These are phyloP conservation scores for Halichoeres trimaculatus DNA, from an alignment of 2,113 vertebrate genomes.

Conservation along the genomic window DNA sequence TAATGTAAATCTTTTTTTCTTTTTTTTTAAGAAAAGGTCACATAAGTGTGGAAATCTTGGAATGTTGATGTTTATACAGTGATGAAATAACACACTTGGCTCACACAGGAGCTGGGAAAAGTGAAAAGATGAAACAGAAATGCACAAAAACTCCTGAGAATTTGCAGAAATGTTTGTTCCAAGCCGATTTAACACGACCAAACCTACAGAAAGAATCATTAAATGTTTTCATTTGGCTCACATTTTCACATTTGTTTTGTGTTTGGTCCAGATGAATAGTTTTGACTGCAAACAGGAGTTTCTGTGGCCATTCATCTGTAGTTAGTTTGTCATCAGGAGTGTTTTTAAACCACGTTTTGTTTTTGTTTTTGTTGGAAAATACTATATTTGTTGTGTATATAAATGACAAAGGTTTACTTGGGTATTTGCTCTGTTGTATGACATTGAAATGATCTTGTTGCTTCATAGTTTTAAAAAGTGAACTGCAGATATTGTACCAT, in stretches of 20 bases:
- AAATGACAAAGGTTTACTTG: conserved; percentile 33
- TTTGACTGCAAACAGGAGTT: conserved; percentile 23
- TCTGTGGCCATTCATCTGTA: conserved; percentile 28
- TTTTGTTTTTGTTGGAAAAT: conserved; percentile 14
- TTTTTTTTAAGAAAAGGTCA: not conserved
- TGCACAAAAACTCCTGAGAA: no score
- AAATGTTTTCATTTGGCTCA: not conserved
- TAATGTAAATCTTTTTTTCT: not conserved
- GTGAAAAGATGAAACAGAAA: no score
- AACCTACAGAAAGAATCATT: conserved; percentile 4
- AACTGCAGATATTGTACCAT: not conserved
- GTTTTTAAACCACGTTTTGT: conserved; percentile 30
- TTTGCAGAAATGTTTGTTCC: no score
- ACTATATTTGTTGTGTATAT: conserved; percentile 42
- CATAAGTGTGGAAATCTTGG: not conserved
- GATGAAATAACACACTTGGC: no score
- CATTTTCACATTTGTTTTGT: no score
- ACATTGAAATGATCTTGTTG: not conserved
- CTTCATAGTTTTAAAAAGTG: not conserved
- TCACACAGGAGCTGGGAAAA: no score
- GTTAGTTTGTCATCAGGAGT: conserved; percentile 28
- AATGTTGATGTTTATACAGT: not conserved
- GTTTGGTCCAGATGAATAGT: not conserved
- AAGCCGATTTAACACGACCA: not conserved
- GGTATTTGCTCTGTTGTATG: conserved; percentile 8